phyloP scores from a whole-genome alignment of 2,797 vertebrate species.

The Glossophaga mutica region DNA sequence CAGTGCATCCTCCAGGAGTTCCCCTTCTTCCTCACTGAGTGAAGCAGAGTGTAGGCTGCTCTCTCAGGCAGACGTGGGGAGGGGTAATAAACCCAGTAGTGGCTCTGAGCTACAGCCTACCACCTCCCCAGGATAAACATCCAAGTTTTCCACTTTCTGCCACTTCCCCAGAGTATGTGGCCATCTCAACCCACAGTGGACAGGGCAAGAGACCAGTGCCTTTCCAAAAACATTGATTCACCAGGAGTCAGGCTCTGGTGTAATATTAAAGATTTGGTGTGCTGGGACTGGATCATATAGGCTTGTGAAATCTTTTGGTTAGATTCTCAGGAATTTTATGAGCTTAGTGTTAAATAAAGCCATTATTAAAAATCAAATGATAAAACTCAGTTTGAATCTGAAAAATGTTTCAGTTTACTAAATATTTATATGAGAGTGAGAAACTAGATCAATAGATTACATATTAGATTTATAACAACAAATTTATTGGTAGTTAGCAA shows the following conservation, averaged over 20 bases:
- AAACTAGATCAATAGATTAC: neutral
- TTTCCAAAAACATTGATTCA: neutral
- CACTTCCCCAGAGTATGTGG: neutral
- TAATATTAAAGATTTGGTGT: neutral
- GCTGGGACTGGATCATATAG: neutral
- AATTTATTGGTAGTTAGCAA: neutral
- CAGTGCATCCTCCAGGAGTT: constrained; percentile 88
- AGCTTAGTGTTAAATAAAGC: neutral
- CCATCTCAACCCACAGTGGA: neutral
- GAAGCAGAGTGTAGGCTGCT: constrained; percentile 81
- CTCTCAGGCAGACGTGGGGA: constrained; percentile 79
- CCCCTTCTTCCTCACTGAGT: constrained; percentile 89
- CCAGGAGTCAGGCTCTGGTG: neutral
- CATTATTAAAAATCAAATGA: neutral
- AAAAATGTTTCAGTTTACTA: neutral
- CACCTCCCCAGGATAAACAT: neutral
- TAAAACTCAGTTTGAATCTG: neutral
- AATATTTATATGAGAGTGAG: neutral
- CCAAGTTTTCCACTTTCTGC: neutral
- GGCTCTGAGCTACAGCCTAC: neutral
- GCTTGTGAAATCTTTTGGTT: neutral
- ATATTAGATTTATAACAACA: neutral
- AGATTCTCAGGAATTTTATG: neutral
- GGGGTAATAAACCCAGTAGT: neutral
- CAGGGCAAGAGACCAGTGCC: neutral